phyloP scores from a whole-genome alignment of 2,797 vertebrate genomes.

The Gephyroberyx darwinii region DNA sequence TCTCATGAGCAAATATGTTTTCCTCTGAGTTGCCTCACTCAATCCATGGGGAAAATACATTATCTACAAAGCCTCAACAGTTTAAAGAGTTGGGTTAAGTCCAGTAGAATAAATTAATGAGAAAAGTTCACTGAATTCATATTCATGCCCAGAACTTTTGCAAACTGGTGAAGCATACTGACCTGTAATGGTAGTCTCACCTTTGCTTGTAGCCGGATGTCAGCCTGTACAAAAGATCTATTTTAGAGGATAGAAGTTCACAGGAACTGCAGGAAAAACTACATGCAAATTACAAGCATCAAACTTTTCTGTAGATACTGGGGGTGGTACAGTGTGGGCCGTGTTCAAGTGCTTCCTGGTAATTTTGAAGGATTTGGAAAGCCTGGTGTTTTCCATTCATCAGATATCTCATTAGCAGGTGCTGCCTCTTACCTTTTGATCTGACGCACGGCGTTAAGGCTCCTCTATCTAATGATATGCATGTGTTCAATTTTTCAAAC shows the following conservation, averaged over 20 bases:
- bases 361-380: constrained; percentile 27
- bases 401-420: constrained; percentile 11
- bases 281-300: constrained; percentile 1
- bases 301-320: neutral
- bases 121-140: neutral
- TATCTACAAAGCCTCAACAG: neutral
- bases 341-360: constrained; percentile 13
- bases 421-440: neutral
- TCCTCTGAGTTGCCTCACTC: constrained; percentile 10
- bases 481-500: neutral
- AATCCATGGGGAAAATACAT: constrained; percentile 5
- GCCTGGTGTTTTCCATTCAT: constrained; percentile 6
- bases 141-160: neutral
- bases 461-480: neutral
- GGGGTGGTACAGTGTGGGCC: neutral
- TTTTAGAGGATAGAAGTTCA: neutral
- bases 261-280: neutral
- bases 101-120: neutral
- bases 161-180: neutral
- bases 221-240: neutral
- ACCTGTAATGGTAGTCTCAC: neutral
- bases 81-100: constrained; percentile 8
- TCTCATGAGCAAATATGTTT: constrained; percentile 9
- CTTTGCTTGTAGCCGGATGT: neutral
- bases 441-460: neutral